Evolutionary conservation across 2,888 invertebrate genomes (phyloP).

Genomic region (Mesochorus sp.): DNA sequence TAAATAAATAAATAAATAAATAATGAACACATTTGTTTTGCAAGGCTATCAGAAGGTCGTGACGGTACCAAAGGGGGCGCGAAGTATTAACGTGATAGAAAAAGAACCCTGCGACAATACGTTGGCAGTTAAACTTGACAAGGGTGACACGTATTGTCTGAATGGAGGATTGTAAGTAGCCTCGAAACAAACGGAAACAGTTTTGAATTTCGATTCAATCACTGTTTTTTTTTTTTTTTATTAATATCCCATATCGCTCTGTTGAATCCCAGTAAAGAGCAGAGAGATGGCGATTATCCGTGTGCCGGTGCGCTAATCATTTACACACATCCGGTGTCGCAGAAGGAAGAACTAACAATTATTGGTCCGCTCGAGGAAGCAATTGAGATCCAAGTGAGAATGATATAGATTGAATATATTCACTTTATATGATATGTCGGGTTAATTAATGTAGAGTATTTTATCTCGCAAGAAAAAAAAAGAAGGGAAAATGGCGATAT

Average conservation of each 20-base stretch:
- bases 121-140: conserved; percentile 89
- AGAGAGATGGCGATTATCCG: conserved; percentile 90
- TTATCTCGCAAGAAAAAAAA: too few relatives aligned
- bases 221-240: neutral
- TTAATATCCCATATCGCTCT: conserved; percentile 1
- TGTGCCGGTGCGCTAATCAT: conserved; percentile 91
- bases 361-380: conserved; percentile 92
- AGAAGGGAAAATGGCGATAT: conserved; percentile 27
- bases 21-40: neutral
- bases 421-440: neutral
- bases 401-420: neutral
- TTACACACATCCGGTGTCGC: conserved; percentile 88
- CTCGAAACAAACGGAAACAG: neutral
- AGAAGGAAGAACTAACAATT: conserved; percentile 91
- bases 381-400: conserved; percentile 89
- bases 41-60: conserved; percentile 85
- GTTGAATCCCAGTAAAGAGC: conserved; percentile 68
- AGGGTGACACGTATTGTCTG: conserved; percentile 88
- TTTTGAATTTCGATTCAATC: neutral
- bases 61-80: conserved; percentile 89
- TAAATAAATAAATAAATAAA: neutral
- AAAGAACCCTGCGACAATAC: conserved; percentile 84
- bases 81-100: conserved; percentile 91
- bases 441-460: conserved; percentile 10
- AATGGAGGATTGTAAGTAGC: conserved; percentile 88